Base-by-base conservation (phyloP, 2,797 vertebrate genomes). In the Neostethus bicornis region DNA sequence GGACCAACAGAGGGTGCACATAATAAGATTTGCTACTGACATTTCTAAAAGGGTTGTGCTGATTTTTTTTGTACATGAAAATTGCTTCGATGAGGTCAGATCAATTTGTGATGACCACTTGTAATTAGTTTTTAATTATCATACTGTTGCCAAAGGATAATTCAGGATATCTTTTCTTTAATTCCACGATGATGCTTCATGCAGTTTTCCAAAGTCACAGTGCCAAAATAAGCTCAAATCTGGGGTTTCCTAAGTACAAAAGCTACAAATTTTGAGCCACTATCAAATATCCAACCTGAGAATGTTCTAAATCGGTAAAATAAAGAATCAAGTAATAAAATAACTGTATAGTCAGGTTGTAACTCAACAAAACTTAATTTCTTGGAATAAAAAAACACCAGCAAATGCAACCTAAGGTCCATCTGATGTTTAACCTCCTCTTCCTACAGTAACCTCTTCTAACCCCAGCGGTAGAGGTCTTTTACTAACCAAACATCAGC, bases 401-500 rank as follows among this genome's bases (percentile, higher is more conserved):
- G 12, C 2, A 9, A n/a, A 11, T 11, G 2, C 10, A 10, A 28
- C 7, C 26, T 26, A 26, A n/a, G n/a, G n/a, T n/a, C 25, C 25
- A 8, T 26, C 31, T 65, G 24, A 68, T 55, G 53, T 68, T 25
- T 63, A 58, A 79, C 65, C 63, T 70, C n/a, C 62, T 63, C 47
- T 31, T 37, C 34, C 51, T 39, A 20, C 52, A 51, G 44, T 59
- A 29, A 51, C 70, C 56, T 79, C 53, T 54, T 58, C 51, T 74
- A 62, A 80, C 66, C 72, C 56, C 38, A 38, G 47, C 56, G 21
- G 41, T 54, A 43, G 51, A 63, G 63, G 67, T 54, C 57, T 63
- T 43, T 62, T 66, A 49, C 70, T 32, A 71, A 56, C 62, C 66
- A 62, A 64, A 75, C 69, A 73, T 70, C 63, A 69, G 56, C 39